A percentile compares a stretch with the other conserved stretches of the same genome.
Conservation (phyloP, 2,113 vertebrate genomes). For the Mus pahari region DNA sequence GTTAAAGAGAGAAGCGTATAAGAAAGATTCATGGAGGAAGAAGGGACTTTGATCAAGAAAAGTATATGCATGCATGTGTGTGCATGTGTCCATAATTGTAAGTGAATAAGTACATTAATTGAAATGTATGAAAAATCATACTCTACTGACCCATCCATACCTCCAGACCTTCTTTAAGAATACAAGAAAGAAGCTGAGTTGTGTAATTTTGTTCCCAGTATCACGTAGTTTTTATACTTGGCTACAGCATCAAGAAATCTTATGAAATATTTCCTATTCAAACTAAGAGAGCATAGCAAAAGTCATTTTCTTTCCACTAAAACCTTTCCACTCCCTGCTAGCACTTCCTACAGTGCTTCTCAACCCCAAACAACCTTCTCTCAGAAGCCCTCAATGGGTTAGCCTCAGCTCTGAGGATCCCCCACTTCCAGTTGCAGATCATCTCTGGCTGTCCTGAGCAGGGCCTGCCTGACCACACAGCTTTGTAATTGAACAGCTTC, state of each 20-base stretch:
- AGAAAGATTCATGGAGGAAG: too few species aligned
- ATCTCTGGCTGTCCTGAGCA: conserved; percentile 48
- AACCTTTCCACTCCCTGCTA: background rate
- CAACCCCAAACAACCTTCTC: background rate
- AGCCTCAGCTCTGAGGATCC: background rate
- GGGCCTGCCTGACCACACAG: conserved; percentile 55
- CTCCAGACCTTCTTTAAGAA: background rate
- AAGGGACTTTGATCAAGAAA: too few species aligned
- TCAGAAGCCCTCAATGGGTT: background rate
- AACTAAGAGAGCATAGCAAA: background rate
- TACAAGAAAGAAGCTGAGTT: background rate
- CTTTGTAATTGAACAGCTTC: conserved; percentile 78
- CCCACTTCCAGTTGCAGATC: conserved; percentile 24
- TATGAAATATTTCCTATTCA: conserved; percentile 49
- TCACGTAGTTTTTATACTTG: background rate
- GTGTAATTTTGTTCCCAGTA: background rate
- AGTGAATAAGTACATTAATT: background rate
- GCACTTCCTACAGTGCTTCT: background rate
- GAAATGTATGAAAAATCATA: conserved; percentile 35
- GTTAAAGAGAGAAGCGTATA: background rate
- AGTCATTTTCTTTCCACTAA: background rate
- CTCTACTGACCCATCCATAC: background rate
- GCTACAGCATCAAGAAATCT: background rate
- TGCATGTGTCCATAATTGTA: background rate
- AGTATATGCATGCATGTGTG: background rate